Conservation (phyloP, 2,888 invertebrate genomes). For the Agriopis leucophaearia region DNA sequence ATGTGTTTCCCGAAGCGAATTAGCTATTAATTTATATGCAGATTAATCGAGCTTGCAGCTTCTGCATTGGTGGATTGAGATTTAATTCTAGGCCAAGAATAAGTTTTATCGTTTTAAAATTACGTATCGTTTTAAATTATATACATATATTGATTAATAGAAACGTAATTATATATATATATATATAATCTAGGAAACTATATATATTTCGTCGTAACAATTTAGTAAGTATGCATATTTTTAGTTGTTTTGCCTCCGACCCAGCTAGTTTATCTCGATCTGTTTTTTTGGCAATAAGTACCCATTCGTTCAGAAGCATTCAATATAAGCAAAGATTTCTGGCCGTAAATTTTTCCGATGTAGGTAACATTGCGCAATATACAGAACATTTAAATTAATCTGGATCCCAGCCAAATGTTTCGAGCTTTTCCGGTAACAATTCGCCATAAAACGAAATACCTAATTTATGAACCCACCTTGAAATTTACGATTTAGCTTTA, state of each 20-base stretch:
- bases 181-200: too few relatives aligned
- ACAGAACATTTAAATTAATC: constrained; percentile 28
- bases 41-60: background rate
- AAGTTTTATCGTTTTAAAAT: too few relatives aligned
- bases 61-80: too few relatives aligned
- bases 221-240: background rate
- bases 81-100: too few relatives aligned
- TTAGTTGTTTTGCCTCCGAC: background rate
- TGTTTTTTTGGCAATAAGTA: background rate
- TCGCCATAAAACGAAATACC: constrained; percentile 27
- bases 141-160: too few relatives aligned
- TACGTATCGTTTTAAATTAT: too few relatives aligned
- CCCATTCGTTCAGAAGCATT: too few relatives aligned
- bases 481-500: constrained; percentile 25
- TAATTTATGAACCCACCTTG: constrained; percentile 26
- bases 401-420: constrained; percentile 32
- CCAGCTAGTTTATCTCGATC: background rate
- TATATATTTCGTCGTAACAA: too few relatives aligned
- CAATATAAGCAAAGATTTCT: background rate
- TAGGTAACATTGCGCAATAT: constrained; percentile 11
- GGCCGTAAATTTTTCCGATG: background rate
- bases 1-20: constrained; percentile 11
- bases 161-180: too few relatives aligned
- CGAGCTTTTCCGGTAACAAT: constrained; percentile 23
- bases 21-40: background rate